Base-by-base conservation (phyloP, 2,888 invertebrate species). In the Eupithecia inturbata region DNA sequence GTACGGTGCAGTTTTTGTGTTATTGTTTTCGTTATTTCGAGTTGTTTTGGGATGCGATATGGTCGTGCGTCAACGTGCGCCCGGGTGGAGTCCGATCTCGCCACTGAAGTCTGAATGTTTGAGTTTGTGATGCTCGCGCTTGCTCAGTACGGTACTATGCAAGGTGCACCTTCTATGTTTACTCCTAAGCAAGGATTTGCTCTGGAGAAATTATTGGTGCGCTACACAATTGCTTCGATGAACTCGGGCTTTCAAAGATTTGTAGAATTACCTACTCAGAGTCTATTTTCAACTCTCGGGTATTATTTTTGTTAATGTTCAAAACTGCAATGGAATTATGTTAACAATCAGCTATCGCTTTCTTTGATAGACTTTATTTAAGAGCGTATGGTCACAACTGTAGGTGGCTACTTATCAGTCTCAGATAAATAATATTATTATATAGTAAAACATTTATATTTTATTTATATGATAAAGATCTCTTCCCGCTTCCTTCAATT, bases 71-170 rank as follows among this genome's bases (percentile, higher is more conserved):
- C 87, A 82, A 81, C 89, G 86, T 88, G 83, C 91, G 89, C 83
- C 87, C 86, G 88, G 78, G 82, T 79, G 82, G 80, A 88, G 87
- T 86, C 88, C 88, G 91, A 91, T 91, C 91, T 91, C 90, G 76
- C 77, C 80, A 76, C 77, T 78, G 80, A 74, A 62, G 62, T 62
- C 66, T 66, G 39, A 39, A 66, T 22, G n/a, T 36, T 22, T n/a
- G 75, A 72, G 71, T 64, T 74, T 31, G 67, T 70, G 70, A 71
- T 31, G 81, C 78, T 74, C 86, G 91, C 90, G 91, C 88, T 88
- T 89, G 64, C 82, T 79, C 87, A 88, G 91, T 92, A 92, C 92
- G 92, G 85, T 84, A 82, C 82, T 80, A 71, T 83, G 85, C 86
- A 84, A 82, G 83, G 79, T 85, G 84, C 84, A 84, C 78, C 78